A percentile compares a stretch with the other conserved stretches of the same genome.
These are phyloP conservation scores for Enteromius thamalakanensis DNA, from an alignment of 2,797 vertebrate species.

Conservation along the genomic window DNA sequence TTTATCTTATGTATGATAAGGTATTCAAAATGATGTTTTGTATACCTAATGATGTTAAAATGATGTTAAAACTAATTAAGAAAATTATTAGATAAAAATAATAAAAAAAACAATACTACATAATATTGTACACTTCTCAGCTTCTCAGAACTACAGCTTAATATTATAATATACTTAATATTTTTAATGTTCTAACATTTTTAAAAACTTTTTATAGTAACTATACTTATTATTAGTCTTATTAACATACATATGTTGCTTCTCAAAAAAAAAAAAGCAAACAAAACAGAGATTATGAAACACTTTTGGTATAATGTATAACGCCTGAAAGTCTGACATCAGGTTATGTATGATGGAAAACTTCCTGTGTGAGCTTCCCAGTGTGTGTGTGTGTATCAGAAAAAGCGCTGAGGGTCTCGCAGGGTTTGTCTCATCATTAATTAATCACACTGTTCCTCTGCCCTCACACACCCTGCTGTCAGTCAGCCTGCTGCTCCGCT, in stretches of 20 bases:
- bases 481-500: slow-evolving; percentile 12
- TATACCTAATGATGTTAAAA: background rate
- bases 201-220: no score
- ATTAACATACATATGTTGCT: background rate
- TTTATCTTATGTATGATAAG: background rate
- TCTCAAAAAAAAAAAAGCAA: background rate
- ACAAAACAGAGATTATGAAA: background rate
- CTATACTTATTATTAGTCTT: background rate
- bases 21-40: no score
- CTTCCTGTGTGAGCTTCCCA: slow-evolving; percentile 3
- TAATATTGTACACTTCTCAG: background rate
- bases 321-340: background rate
- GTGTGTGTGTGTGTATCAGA: background rate
- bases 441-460: slow-evolving; percentile 48
- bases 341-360: background rate
- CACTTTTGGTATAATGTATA: background rate
- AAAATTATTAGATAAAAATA: background rate
- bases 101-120: background rate
- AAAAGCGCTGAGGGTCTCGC: background rate
- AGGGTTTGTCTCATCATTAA: slow-evolving; percentile 34
- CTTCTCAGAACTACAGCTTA: background rate
- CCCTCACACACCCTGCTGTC: slow-evolving; percentile 30
- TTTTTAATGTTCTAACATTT: background rate
- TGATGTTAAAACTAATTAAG: background rate
- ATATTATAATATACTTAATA: background rate